Percentiles rank a stretch among this genome's conserved stretches.
phyloP scores from a whole-genome alignment of 2,113 vertebrate species.

The Pterocles burchelli region DNA sequence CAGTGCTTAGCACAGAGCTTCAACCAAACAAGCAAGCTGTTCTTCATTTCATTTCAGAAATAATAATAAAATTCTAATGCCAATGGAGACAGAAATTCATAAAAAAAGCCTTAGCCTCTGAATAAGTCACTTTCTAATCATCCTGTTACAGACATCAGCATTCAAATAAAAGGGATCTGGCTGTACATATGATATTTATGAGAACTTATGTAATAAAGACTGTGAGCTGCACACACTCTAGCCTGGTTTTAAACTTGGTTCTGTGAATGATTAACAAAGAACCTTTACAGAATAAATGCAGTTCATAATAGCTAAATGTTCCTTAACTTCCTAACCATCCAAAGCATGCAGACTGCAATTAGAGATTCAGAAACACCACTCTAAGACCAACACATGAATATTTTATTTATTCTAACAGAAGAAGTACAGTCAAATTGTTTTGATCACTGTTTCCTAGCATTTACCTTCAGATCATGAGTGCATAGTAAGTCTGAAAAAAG shows the following conservation, averaged over 20 bases:
- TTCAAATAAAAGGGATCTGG: slow-evolving; percentile 34
- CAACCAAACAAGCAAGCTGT: slow-evolving; percentile 6
- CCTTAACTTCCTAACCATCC: background rate
- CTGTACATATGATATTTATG: slow-evolving; percentile 20
- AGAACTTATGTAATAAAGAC: slow-evolving; percentile 42
- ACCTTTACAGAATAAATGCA: slow-evolving; percentile 41
- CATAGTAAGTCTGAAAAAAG: background rate
- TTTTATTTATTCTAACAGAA: slow-evolving; percentile 2
- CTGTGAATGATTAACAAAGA: slow-evolving; percentile 61
- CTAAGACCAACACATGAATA: background rate
- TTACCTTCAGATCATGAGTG: background rate
- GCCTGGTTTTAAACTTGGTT: slow-evolving; percentile 50
- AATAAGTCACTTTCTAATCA: slow-evolving; percentile 66
- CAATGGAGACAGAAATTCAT: slow-evolving; percentile 15
- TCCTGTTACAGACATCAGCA: slow-evolving; percentile 7
- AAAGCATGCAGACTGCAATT: background rate
- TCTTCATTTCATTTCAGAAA: slow-evolving; percentile 21
- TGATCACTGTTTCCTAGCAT: background rate
- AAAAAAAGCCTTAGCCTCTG: slow-evolving; percentile 46
- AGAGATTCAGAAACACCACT: background rate
- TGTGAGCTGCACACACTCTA: background rate
- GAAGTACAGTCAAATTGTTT: background rate
- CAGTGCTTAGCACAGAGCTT: background rate
- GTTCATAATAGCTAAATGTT: slow-evolving; percentile 17
- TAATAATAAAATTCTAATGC: slow-evolving; percentile 11